Conservation (phyloP, 2,797 vertebrate genomes). For the Myripristis jacobus region DNA sequence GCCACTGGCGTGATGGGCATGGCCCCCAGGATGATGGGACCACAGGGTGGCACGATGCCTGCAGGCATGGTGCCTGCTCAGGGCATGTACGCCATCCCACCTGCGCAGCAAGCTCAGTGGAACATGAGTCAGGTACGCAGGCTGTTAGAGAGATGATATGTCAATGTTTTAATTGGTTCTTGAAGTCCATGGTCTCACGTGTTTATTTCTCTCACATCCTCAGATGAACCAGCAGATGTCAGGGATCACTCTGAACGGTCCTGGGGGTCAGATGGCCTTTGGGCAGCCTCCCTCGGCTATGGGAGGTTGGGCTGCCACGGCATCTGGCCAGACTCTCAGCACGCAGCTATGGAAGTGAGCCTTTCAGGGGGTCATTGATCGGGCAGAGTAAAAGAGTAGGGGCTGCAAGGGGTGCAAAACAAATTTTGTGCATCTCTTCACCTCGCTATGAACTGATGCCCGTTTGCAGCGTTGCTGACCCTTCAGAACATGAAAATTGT, state of each 20-base stretch:
- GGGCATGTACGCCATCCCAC: slow-evolving; percentile 91
- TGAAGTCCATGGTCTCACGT: neutral
- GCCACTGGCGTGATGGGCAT: slow-evolving; percentile 90
- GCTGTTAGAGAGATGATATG: neutral
- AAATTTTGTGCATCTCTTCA: slow-evolving; percentile 52
- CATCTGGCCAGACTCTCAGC: slow-evolving; percentile 94
- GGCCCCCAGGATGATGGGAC: slow-evolving; percentile 88
- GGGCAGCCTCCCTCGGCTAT: slow-evolving; percentile 87
- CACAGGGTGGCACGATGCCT: slow-evolving; percentile 86
- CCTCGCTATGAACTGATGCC: slow-evolving; percentile 82
- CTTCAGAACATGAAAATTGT: slow-evolving; percentile 75
- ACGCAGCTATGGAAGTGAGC: slow-evolving; percentile 97
- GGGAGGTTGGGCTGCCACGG: slow-evolving; percentile 87
- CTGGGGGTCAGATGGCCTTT: slow-evolving; percentile 83
- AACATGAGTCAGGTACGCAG: slow-evolving; percentile 90
- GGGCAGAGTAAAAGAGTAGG: slow-evolving; percentile 59
- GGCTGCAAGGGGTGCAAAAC: slow-evolving; percentile 55
- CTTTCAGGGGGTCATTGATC: slow-evolving; percentile 38
- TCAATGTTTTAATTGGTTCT: neutral
- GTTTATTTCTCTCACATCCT: slow-evolving; percentile 3
- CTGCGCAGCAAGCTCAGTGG: slow-evolving; percentile 90
- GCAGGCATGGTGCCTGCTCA: slow-evolving; percentile 87
- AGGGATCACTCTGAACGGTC: slow-evolving; percentile 87
- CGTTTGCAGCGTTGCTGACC: slow-evolving; percentile 67
- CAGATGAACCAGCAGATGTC: slow-evolving; percentile 97